Base-by-base conservation (phyloP, 2,797 vertebrate genomes). In the Vespertilio murinus region DNA sequence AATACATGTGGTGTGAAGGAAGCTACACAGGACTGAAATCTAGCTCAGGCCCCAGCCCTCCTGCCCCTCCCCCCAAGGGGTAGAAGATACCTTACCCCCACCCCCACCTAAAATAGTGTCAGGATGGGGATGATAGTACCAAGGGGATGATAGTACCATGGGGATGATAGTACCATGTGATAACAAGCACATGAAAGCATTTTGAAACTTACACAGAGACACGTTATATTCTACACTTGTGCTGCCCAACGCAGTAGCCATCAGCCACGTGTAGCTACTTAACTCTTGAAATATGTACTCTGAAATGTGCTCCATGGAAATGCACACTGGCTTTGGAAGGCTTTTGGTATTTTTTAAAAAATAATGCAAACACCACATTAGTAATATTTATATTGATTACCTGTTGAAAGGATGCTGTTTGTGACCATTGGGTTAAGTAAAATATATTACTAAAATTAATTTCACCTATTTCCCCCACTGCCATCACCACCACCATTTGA, bases 281-380 rank as follows among this genome's bases (percentile, higher is more conserved):
- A 23, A 42, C 2, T 0, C n/a, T 82, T 23, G 17, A 33, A 64
- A 28, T 20, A 38, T 0, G 12, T 2, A 6, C 52, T 33, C 14
- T 30, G 16, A 69, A 67, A n/a, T 40, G 7, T 14, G 38, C 2
- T 18, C 0, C 12, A 25, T 20, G 12, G n/a, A 9, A 49, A 64
- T 7, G 17, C 22, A 81, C 12, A 23, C n/a, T 14, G 22, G 47
- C 28, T 91, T 91, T 49, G 42, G n/a, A 59, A 79, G 45, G 18
- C 88, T 70, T 52, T 70, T n/a, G 40, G 10, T 30, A 67, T 47
- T 61, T 82, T 84, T 73, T 74, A 61, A 2, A 0, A 11, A 77
- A 82, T 75, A 90, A 79, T 59, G 25, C 52, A 38, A 79, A n/a
- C 52, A 42, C 54, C 25, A n/a, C 17, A 13, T 49, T 70, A 65